Percentiles rank a stretch among this genome's conserved stretches.
phyloP scores from a whole-genome alignment of 2,797 vertebrate species.

The Silurus aristotelis region DNA sequence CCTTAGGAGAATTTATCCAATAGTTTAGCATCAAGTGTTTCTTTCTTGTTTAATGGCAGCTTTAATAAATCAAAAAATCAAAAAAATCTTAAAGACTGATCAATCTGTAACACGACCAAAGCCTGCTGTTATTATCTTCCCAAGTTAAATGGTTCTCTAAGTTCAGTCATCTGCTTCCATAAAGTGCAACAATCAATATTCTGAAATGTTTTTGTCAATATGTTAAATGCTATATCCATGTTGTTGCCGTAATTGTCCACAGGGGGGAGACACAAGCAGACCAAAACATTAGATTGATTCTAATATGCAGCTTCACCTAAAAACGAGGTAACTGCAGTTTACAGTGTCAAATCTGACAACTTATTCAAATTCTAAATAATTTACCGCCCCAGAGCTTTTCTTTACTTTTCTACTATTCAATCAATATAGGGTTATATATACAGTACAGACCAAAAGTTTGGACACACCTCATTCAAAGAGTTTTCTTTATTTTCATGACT shows the following conservation, averaged over 20 bases:
- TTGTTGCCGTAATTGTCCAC: not conserved
- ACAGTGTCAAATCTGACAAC: not conserved
- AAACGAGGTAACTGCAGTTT: not conserved
- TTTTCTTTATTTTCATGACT: too few species aligned
- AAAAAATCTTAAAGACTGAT: not conserved
- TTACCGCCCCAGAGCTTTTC: too few species aligned
- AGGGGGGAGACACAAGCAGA: conserved; percentile 9
- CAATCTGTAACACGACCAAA: not conserved
- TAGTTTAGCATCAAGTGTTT: not conserved
- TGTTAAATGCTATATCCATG: too few species aligned
- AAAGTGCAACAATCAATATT: not conserved
- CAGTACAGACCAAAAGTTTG: too few species aligned
- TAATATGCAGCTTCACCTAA: not conserved
- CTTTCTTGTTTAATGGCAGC: not conserved
- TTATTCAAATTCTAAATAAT: not conserved
- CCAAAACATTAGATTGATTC: not conserved
- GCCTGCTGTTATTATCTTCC: not conserved
- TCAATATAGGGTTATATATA: too few species aligned
- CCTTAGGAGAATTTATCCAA: not conserved
- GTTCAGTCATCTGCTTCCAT: not conserved
- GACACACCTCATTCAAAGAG: too few species aligned
- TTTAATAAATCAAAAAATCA: not conserved
- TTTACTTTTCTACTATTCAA: too few species aligned
- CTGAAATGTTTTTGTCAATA: not conserved
- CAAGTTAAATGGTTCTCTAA: not conserved